Evolutionary conservation across 2,113 vertebrate species (phyloP).

Genomic region (Bos javanicus): DNA sequence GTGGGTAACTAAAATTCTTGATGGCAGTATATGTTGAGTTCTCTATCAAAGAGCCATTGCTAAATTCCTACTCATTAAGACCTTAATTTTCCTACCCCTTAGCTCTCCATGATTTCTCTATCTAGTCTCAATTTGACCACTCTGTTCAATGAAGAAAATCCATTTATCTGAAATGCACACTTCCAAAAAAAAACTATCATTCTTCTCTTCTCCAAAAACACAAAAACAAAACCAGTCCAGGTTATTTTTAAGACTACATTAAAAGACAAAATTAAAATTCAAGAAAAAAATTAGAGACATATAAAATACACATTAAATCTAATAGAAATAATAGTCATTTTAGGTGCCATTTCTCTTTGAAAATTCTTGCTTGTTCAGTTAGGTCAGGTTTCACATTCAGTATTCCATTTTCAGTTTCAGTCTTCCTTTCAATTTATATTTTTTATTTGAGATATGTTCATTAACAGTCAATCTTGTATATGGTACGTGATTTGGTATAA

Average conservation of each 20-base stretch:
- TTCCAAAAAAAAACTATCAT: background rate
- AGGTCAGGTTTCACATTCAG: background rate
- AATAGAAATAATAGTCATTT: background rate
- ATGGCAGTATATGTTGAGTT: background rate
- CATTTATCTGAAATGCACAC: background rate
- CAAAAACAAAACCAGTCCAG: background rate
- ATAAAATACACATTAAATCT: background rate
- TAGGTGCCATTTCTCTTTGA: background rate
- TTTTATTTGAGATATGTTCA: constrained; percentile 11
- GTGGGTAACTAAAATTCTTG: background rate
- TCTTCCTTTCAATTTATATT: background rate
- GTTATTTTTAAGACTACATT: background rate
- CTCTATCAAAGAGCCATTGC: background rate
- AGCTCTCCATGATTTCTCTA: background rate
- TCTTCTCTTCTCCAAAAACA: background rate
- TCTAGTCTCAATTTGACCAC: background rate
- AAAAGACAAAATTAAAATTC: background rate
- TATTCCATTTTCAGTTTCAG: background rate
- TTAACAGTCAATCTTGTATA: background rate
- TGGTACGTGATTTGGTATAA: background rate
- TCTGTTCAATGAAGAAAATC: background rate
- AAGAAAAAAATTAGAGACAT: background rate
- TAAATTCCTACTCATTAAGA: background rate
- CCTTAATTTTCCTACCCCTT: background rate
- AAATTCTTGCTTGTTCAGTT: background rate